These are phyloP conservation scores for Podarcis raffonei DNA, from an alignment of 2,113 vertebrate species.

Conservation along the genomic window DNA sequence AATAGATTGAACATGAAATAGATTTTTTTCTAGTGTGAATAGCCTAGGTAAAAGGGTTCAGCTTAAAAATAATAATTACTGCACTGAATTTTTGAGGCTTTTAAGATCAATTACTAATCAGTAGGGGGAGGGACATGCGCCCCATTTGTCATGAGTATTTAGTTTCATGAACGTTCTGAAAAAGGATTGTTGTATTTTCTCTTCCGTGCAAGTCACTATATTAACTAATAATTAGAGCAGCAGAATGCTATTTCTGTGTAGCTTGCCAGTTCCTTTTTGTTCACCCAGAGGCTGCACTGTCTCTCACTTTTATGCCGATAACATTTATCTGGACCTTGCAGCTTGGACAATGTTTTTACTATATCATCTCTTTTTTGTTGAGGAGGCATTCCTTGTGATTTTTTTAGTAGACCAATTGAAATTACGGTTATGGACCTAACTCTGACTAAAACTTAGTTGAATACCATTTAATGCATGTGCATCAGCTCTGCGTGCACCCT, in stretches of 20 bases:
- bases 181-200: not conserved
- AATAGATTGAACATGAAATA: not conserved
- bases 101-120: constrained; percentile 16
- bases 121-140: fast-evolving
- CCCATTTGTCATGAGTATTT: not conserved
- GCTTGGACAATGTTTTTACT: not conserved
- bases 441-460: too few relatives aligned
- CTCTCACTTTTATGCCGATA: not conserved
- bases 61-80: not conserved
- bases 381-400: not conserved
- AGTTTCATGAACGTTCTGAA: not conserved
- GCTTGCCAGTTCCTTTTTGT: fast-evolving
- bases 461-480: too few relatives aligned
- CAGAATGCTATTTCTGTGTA: not conserved
- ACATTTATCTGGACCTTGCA: not conserved
- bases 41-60: not conserved
- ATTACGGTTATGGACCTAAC: too few relatives aligned
- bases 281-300: not conserved
- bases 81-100: constrained; percentile 5
- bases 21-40: constrained; percentile 1
- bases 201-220: not conserved
- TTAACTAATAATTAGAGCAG: constrained; percentile 19
- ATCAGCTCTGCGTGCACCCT: too few relatives aligned
- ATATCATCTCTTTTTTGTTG: not conserved
- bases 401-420: not conserved